These are phyloP conservation scores for Scrobipalpa costella DNA, from an alignment of 2,888 invertebrate species.

Conservation along the genomic window DNA sequence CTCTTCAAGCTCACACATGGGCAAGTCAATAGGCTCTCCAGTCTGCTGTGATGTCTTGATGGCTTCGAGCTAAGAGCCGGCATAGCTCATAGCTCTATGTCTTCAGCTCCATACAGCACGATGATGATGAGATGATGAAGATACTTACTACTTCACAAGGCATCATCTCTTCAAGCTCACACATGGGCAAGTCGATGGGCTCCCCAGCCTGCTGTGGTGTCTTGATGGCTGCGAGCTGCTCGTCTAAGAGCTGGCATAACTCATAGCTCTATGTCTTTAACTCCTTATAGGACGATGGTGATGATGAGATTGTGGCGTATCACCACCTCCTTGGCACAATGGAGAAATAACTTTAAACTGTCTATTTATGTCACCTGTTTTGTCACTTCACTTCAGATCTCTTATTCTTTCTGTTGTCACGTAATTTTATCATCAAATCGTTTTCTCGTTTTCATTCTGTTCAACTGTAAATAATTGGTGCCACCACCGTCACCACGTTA, in stretches of 20 bases:
- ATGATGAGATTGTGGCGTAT: too few species aligned
- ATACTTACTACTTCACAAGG: slow-evolving; percentile 71
- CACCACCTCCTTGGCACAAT: too few species aligned
- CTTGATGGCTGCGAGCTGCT: slow-evolving; percentile 51
- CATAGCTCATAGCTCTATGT: slow-evolving; percentile 65
- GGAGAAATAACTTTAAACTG: too few species aligned
- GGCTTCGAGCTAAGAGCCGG: slow-evolving; percentile 50
- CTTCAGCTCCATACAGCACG: slow-evolving; percentile 55
- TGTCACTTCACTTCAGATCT: too few species aligned
- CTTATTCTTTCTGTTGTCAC: too few species aligned
- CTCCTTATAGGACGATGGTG: slow-evolving; percentile 80
- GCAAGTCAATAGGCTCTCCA: slow-evolving; percentile 36
- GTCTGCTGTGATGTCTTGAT: slow-evolving; percentile 22
- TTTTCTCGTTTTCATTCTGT: too few species aligned
- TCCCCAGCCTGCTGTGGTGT: slow-evolving; percentile 45
- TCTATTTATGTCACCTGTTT: too few species aligned
- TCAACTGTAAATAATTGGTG: too few species aligned
- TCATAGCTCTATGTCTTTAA: slow-evolving; percentile 68
- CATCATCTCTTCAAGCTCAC: slow-evolving; percentile 62
- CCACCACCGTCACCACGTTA: too few species aligned
- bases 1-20: slow-evolving; percentile 21
- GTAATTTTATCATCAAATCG: too few species aligned
- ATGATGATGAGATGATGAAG: background rate
- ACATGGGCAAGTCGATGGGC: slow-evolving; percentile 42
- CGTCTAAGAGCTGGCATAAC: slow-evolving; percentile 64